Evolutionary conservation across 2,797 vertebrate genomes (phyloP), one percentile per base, ranked within the genome.

Genomic region (Intellagama lesueurii): DNA sequence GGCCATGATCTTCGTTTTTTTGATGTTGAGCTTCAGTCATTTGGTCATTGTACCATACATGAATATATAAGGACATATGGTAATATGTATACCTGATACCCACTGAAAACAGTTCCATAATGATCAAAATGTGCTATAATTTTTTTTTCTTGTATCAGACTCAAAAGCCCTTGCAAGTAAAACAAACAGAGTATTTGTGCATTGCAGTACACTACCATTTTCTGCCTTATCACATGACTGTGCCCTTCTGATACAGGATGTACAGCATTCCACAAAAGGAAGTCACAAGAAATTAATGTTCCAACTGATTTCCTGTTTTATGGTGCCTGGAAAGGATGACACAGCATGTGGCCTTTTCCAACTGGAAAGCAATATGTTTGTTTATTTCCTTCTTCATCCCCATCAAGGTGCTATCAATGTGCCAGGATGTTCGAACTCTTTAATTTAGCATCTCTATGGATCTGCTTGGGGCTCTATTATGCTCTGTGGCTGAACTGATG

Each of bases 401-500:
- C 93, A 22, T 93, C 92, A 93, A 94, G 92, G 90, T 89, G 85
- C 87, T 92, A 81, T 93, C 91, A 91, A 88, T 70, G 68, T 91
- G 86, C 91, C 92, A 91, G 77, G 52, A 19, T 88, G 79, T 89
- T 89, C 82, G 92, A 90, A 93, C 94, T 76, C 72, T 94, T 95
- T 92, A 95, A 95, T 94, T 95, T 94, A 94, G 95, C 89, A 92
- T 91, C 75, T 91, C 92, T 81, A 32, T 92, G 79, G 64, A 69
- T 70, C 12, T 87, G 87, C 88, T 88, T 85, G 44, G 85, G 81
- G 85, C 85, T 92, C 91, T 93, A 90, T 92, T 93, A 72, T 81
- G 56, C 19, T 92, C 83, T 66, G 73, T 92, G 86, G 80, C 94
- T 93, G 90, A 93, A 92, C 89, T 90, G 93, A 95, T 92, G 91